Percentiles rank a stretch among this genome's conserved stretches.
Evolutionary conservation across 1,140 invertebrate genomes (phyloP).

Genomic region (Idris sp.): DNA sequence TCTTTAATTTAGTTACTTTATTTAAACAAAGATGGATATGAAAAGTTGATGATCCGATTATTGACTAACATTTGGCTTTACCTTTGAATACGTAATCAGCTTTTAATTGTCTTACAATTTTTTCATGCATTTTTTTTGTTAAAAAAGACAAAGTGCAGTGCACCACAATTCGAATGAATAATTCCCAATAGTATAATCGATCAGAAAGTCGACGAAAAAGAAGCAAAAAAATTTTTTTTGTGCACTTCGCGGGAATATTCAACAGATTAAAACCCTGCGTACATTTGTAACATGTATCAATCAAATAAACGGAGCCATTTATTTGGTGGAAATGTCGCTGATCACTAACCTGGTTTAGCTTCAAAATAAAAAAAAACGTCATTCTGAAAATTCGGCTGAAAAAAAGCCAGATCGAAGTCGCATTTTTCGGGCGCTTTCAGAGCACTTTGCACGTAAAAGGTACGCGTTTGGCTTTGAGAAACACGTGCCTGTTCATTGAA

Average conservation of each 20-base stretch:
- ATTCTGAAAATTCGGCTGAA: not conserved
- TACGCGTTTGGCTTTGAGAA: conserved; percentile 38
- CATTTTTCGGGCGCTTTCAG: conserved; percentile 36
- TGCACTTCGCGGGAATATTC: conserved; percentile 15
- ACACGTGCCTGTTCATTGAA: conserved; percentile 33
- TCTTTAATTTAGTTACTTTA: no score
- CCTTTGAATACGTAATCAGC: no score
- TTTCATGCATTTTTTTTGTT: no score
- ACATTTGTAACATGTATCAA: conserved; percentile 39
- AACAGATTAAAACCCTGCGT: conserved; percentile 24
- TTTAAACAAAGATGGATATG: no score
- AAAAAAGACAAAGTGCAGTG: no score
- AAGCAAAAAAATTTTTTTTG: no score
- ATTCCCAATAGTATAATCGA: conserved; percentile 3
- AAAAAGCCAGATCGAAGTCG: not conserved
- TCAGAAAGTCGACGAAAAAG: conserved; percentile 11
- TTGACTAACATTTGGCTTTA: no score
- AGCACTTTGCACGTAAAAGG: conserved; percentile 34
- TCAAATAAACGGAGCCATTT: conserved; percentile 31
- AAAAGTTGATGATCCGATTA: no score
- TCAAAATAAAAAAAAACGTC: conserved; percentile 7
- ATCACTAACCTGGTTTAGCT: conserved; percentile 9
- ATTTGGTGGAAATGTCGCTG: conserved; percentile 9
- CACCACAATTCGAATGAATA: no score
- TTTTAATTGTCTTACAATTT: no score